phyloP scores from a whole-genome alignment of 2,113 vertebrate genomes.

The Arothron firmamentum region DNA sequence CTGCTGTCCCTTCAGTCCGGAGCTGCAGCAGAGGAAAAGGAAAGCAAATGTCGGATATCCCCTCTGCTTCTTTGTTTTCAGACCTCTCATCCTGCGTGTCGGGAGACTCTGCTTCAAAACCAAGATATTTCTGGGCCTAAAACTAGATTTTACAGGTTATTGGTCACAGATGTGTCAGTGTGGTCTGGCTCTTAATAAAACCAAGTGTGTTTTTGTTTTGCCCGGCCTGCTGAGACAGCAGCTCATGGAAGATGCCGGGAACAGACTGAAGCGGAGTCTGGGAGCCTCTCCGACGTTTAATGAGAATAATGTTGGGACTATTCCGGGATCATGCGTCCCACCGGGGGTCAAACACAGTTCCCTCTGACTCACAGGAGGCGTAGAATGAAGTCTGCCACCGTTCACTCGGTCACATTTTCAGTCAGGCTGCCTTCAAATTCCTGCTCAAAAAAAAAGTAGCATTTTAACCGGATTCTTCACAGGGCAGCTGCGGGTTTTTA shows the following conservation, averaged over 20 bases:
- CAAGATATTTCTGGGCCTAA: too few species aligned
- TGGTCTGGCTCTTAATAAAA: background rate
- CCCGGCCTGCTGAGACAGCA: slow-evolving; percentile 6
- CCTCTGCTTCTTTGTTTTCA: slow-evolving; percentile 16
- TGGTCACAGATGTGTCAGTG: too few species aligned
- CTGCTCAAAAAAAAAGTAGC: too few species aligned
- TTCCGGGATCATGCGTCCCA: slow-evolving; percentile 40
- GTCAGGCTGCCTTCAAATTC: background rate
- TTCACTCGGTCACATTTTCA: slow-evolving; percentile 8
- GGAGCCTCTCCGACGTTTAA: slow-evolving; percentile 33
- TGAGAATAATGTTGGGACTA: slow-evolving; percentile 25
- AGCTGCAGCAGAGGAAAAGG: slow-evolving; percentile 41
- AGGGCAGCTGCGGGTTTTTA: background rate
- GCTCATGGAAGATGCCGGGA: slow-evolving; percentile 9
- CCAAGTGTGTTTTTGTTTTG: background rate
- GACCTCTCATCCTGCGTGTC: slow-evolving; percentile 31
- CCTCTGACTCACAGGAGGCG: slow-evolving; percentile 36
- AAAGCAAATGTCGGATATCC: slow-evolving; percentile 28
- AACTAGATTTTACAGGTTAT: too few species aligned
- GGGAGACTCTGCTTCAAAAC: background rate
- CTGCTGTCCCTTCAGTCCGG: too few species aligned
- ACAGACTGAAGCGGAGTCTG: slow-evolving; percentile 32
- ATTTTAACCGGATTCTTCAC: too few species aligned
- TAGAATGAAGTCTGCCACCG: slow-evolving; percentile 14
- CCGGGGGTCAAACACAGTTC: slow-evolving; percentile 49